phyloP scores from a whole-genome alignment of 2,113 vertebrate species.

The Rhinichthys klamathensis region DNA sequence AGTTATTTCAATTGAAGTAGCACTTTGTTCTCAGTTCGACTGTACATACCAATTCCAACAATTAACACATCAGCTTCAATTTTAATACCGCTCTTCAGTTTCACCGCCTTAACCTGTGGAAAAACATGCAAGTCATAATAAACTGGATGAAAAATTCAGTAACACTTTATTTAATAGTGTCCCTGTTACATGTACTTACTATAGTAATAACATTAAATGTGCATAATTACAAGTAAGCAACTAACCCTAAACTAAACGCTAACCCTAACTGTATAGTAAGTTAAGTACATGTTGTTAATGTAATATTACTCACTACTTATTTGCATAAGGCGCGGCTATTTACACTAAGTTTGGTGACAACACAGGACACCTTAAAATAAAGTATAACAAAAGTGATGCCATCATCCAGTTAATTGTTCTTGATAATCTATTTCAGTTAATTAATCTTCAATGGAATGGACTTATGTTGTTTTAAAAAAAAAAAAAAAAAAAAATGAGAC shows the following conservation, averaged over 20 bases:
- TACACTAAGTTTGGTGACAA: too few species aligned
- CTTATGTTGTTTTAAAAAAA: neutral
- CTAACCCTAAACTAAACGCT: too few species aligned
- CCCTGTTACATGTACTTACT: too few species aligned
- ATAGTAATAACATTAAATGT: too few species aligned
- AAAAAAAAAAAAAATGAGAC: neutral
- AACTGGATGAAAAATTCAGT: neutral
- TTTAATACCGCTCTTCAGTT: constrained; percentile 72
- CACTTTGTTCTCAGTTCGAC: neutral
- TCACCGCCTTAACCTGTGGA: constrained; percentile 77
- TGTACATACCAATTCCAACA: constrained; percentile 78
- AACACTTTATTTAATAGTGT: too few species aligned
- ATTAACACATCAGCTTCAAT: constrained; percentile 81
- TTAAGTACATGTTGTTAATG: too few species aligned
- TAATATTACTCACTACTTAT: too few species aligned
- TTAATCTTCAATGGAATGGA: neutral
- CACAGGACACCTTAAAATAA: too few species aligned
- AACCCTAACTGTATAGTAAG: too few species aligned
- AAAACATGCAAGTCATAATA: neutral
- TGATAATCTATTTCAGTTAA: neutral
- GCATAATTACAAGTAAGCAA: too few species aligned
- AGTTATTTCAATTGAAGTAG: neutral
- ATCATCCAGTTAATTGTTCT: neutral
- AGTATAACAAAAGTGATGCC: neutral
- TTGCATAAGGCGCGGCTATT: too few species aligned